Conservation (phyloP, 2,888 invertebrate species). For the Poecilus cupreus region DNA sequence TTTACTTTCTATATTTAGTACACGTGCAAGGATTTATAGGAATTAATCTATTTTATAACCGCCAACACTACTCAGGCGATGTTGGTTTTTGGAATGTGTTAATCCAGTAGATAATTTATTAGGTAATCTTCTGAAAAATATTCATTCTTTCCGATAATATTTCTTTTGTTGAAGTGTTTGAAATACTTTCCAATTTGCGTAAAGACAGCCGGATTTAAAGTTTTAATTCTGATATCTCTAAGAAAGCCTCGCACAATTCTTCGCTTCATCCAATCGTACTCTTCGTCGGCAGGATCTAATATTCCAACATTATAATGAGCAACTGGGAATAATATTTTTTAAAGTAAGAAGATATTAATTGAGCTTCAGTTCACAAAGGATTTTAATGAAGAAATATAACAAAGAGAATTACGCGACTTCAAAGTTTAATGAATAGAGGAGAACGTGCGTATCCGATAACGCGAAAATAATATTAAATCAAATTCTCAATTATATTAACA, state of each 20-base stretch:
- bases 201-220: not conserved
- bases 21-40: too few relatives aligned
- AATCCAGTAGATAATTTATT: not conserved
- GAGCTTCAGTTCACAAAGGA: conserved; percentile 47
- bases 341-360: conserved; percentile 55
- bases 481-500: conserved; percentile 59
- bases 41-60: too few relatives aligned
- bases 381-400: conserved; percentile 59
- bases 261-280: too few relatives aligned
- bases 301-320: conserved; percentile 35
- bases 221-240: not conserved
- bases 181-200: not conserved
- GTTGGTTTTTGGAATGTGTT: not conserved
- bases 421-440: conserved; percentile 57
- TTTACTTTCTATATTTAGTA: too few relatives aligned
- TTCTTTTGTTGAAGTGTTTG: not conserved
- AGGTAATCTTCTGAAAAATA: not conserved
- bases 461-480: conserved; percentile 59
- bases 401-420: conserved; percentile 57
- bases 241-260: too few relatives aligned
- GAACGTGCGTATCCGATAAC: conserved; percentile 53
- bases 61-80: too few relatives aligned
- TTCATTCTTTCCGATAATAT: too few relatives aligned
- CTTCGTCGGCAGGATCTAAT: not conserved
- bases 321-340: conserved; percentile 51